A percentile compares a stretch with the other conserved stretches of the same genome.
Conservation (phyloP, 2,888 invertebrate species). For the Eupelmus urozonus region DNA sequence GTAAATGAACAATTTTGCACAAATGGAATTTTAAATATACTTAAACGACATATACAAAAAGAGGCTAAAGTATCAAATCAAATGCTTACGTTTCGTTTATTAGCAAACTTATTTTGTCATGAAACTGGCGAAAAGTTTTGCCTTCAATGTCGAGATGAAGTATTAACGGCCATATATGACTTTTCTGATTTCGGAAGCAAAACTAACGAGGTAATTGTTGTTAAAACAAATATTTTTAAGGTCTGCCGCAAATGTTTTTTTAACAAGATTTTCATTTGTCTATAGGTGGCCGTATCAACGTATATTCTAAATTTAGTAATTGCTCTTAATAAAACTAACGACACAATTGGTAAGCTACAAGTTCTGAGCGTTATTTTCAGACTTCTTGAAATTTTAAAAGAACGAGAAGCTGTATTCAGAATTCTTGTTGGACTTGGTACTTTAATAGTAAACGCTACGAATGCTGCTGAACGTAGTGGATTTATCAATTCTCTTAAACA, state of each 20-base stretch:
- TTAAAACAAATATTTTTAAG: background rate
- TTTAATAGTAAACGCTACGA: conserved; percentile 72
- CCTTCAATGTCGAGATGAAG: conserved; percentile 79
- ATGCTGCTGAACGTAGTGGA: conserved; percentile 67
- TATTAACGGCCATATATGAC: conserved; percentile 79
- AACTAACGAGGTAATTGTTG: conserved; percentile 81
- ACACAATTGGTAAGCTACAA: conserved; percentile 78
- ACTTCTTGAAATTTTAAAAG: conserved; percentile 80
- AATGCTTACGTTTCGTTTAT: conserved; percentile 86
- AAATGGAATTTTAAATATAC: conserved; percentile 67
- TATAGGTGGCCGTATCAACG: conserved; percentile 86
- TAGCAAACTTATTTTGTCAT: conserved; percentile 90
- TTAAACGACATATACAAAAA: conserved; percentile 77
- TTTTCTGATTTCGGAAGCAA: conserved; percentile 80
- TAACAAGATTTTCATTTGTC: conserved; percentile 15
- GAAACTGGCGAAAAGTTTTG: conserved; percentile 83
- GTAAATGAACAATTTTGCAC: conserved; percentile 80
- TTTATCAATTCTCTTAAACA: conserved; percentile 68
- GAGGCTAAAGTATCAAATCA: conserved; percentile 83
- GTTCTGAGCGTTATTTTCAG: conserved; percentile 80
- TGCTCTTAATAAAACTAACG: conserved; percentile 80
- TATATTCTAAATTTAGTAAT: conserved; percentile 86
- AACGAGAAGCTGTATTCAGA: conserved; percentile 87
- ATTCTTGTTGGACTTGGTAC: conserved; percentile 89
- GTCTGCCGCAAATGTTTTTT: background rate